phyloP scores from a whole-genome alignment of 2,797 vertebrate genomes.

The Pelochelys cantorii region DNA sequence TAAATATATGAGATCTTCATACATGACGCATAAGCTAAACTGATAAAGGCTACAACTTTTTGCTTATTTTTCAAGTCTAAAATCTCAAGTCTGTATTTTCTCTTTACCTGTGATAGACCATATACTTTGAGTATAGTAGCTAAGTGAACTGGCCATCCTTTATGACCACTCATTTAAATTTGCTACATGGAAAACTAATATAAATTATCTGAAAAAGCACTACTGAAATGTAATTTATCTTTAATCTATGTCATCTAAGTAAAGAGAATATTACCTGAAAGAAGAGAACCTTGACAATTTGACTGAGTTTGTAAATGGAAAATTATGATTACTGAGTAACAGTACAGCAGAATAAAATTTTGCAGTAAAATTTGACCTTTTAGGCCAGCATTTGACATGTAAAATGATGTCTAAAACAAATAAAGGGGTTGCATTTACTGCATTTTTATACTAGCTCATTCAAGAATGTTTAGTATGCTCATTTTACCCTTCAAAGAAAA shows the following conservation, averaged over 20 bases:
- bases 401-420: not conserved
- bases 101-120: slow-evolving; percentile 5
- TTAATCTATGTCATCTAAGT: not conserved
- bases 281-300: not conserved
- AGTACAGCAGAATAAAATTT: not conserved
- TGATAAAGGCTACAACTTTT: not conserved
- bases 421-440: not conserved
- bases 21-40: slow-evolving; percentile 8
- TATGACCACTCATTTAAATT: not conserved
- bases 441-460: not conserved
- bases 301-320: not conserved
- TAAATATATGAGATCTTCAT: not conserved
- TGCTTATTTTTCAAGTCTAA: slow-evolving; percentile 25
- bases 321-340: not conserved
- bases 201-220: not conserved
- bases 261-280: not conserved
- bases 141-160: not conserved
- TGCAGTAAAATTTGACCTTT: not conserved
- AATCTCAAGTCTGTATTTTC: not conserved
- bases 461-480: not conserved
- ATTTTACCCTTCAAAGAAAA: not conserved
- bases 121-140: not conserved
- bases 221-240: not conserved
- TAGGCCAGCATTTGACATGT: rapidly evolving
- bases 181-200: not conserved